phyloP scores from a whole-genome alignment of 2,797 vertebrate species.

The Melanogrammus aeglefinus region DNA sequence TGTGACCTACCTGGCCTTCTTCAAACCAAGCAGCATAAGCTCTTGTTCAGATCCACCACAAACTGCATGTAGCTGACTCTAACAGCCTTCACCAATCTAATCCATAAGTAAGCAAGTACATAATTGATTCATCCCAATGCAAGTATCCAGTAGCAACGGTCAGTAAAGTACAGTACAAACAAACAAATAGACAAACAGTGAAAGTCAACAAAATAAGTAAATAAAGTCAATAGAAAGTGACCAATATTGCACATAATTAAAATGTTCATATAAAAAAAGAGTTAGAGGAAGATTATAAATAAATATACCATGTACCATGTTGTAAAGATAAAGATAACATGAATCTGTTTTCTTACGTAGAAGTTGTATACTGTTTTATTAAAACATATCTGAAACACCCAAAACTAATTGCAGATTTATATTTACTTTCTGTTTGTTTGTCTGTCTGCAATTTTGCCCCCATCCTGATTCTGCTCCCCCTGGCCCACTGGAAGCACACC shows the following conservation, averaged over 20 bases:
- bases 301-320: too few relatives aligned
- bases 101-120: neutral
- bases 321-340: neutral
- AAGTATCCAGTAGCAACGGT: too few relatives aligned
- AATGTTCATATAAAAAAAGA: too few relatives aligned
- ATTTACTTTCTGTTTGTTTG: too few relatives aligned
- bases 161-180: too few relatives aligned
- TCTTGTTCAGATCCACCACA: slow-evolving; percentile 11
- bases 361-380: neutral
- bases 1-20: neutral
- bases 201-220: too few relatives aligned
- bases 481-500: neutral
- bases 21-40: neutral
- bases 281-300: too few relatives aligned
- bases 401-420: neutral
- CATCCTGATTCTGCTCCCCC: neutral
- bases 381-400: neutral
- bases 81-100: neutral
- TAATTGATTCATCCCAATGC: too few relatives aligned
- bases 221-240: too few relatives aligned
- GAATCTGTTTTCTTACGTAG: neutral
- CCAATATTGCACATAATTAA: too few relatives aligned
- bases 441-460: neutral
- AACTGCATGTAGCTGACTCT: neutral
- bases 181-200: too few relatives aligned